A percentile compares a stretch with the other conserved stretches of the same genome.
Evolutionary conservation across 2,113 vertebrate genomes (phyloP).

Genomic region (Chaenocephalus aceratus): DNA sequence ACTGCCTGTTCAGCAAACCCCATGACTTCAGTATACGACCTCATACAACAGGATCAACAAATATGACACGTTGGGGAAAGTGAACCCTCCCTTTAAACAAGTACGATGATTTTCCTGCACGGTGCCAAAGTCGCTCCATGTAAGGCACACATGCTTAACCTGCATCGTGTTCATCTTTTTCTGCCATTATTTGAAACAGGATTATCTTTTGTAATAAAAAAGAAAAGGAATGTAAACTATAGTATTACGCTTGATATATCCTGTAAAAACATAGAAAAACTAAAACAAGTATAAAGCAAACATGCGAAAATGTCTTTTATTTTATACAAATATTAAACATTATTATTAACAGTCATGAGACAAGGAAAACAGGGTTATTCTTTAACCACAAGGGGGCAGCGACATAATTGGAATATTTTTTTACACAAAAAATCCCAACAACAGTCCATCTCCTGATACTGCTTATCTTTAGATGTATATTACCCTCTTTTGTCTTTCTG

Average conservation of each 20-base stretch:
- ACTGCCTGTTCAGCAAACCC: slow-evolving; percentile 13
- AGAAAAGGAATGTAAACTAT: not conserved
- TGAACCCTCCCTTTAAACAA: slow-evolving; percentile 33
- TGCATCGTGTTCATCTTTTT: not conserved
- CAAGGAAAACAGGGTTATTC: not conserved
- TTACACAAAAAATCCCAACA: not conserved
- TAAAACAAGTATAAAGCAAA: not conserved
- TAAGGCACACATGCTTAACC: slow-evolving; percentile 12
- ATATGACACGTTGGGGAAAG: not conserved
- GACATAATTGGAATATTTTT: slow-evolving; percentile 33
- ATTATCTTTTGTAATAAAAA: not conserved
- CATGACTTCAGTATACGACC: not conserved
- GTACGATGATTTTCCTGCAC: slow-evolving; percentile 43
- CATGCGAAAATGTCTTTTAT: slow-evolving; percentile 45
- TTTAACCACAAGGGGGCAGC: slow-evolving; percentile 73
- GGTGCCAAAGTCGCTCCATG: slow-evolving; percentile 24
- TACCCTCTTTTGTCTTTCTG: slow-evolving; percentile 30
- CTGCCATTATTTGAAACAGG: not conserved
- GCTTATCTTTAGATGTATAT: slow-evolving; percentile 14
- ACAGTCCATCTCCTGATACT: slow-evolving; percentile 9
- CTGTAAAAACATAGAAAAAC: not conserved
- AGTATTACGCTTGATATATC: not conserved
- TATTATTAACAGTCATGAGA: not conserved
- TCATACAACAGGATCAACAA: slow-evolving; percentile 10
- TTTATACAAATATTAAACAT: slow-evolving; percentile 39